Evolutionary conservation across 2,113 vertebrate species (phyloP).

Genomic region (Peromyscus leucopus): DNA sequence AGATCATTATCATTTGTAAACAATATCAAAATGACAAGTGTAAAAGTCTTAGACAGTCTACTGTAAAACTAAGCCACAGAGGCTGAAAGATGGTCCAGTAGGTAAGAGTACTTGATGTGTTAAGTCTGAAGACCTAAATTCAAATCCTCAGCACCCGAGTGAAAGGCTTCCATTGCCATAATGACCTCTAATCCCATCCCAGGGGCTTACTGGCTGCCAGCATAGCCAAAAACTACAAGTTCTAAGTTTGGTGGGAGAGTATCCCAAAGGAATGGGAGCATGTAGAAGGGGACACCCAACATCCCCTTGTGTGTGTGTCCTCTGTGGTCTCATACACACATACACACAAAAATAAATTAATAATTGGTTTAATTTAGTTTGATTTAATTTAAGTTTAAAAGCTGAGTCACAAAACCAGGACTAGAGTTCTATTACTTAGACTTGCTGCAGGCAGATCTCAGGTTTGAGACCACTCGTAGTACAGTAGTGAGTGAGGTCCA

Average conservation of each 20-base stretch:
- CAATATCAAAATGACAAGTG: slow-evolving; percentile 41
- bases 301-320: neutral
- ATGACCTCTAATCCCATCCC: neutral
- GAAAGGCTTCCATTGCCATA: neutral
- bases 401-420: neutral
- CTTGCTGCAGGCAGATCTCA: neutral
- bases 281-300: neutral
- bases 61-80: slow-evolving; percentile 8
- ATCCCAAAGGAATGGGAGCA: neutral
- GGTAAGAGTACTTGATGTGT: neutral
- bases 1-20: slow-evolving; percentile 20
- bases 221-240: neutral
- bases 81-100: neutral
- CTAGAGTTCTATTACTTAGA: neutral
- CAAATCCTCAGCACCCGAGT: neutral
- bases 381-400: neutral
- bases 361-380: neutral
- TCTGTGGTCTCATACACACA: neutral
- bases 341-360: neutral
- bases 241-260: neutral
- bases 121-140: neutral
- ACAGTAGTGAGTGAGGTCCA: neutral
- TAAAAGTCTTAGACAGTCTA: neutral
- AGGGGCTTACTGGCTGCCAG: neutral
- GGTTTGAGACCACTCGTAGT: neutral